Base-by-base conservation (phyloP, 2,888 invertebrate species). In the Ganaspis brasiliensis region DNA sequence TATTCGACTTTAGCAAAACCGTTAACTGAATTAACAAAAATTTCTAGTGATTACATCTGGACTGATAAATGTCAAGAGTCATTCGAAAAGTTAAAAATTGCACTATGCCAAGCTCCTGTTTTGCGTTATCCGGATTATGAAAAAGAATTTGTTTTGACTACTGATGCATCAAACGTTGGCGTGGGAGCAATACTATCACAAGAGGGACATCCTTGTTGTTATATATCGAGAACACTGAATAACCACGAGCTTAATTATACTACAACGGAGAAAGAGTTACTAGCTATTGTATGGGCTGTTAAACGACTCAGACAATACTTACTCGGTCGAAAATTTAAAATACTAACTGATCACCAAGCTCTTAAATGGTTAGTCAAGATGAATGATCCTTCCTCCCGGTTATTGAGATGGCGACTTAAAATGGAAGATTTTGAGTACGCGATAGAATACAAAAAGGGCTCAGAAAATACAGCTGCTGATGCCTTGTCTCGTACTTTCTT, bases 1-100 rank as follows among this genome's bases (percentile, higher is more conserved):
- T 67, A 37, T 24, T 45, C 40, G 19, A 67, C 37, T 21, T 40
- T 35, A 67, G 37, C 67, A 16, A 67, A 67, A 67, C 67, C 40
- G 2, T 24, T 67, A 8, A 67, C 40, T 6, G 40, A 67, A 21
- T 40, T 67, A 16, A 19, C 45, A 12, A 67, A 67, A 37, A 16
- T n/a, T 45, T 45, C 45, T 45, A 45, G 4, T 14, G 45, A 45
- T 4, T 45, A 14, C 1, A 14, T 12, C 14, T 45, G 45, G 45
- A 45, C 45, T 2, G n/a, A 3, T 12, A n/a, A 45, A 45, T 45
- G 45, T 45, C 45, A 45, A 45, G 45, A 12, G n/a, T 12, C 45
- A 45, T 45, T 45, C n/a, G 45, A 45, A 2, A 4, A 45, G 1
- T 45, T 45, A 14, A 45, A 45, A n/a, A 45, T 14, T 12, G n/a